Evolutionary conservation across 2,113 vertebrate species (phyloP).

Genomic region (Melozone crissalis): DNA sequence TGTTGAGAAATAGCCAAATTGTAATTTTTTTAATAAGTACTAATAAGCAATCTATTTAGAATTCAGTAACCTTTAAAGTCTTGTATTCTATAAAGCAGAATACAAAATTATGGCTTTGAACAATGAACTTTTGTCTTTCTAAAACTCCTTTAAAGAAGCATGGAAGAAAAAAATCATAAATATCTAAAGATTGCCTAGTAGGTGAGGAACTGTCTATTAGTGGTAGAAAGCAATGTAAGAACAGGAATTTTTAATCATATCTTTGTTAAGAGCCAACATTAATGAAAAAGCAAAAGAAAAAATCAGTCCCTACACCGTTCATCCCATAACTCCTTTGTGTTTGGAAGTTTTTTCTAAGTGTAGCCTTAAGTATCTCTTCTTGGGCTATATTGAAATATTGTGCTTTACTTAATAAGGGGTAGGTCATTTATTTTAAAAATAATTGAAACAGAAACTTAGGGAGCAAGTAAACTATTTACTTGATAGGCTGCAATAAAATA

Average conservation of each 20-base stretch:
- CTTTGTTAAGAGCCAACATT: background rate
- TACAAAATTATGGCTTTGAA: background rate
- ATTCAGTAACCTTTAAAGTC: background rate
- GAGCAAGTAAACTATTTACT: background rate
- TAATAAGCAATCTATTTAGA: background rate
- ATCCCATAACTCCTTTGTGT: accelerated
- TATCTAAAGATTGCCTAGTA: background rate
- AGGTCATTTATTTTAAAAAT: background rate
- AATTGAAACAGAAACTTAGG: background rate
- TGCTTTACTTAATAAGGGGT: background rate
- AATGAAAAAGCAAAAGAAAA: background rate
- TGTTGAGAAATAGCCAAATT: background rate
- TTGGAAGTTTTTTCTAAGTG: accelerated
- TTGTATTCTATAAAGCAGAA: background rate
- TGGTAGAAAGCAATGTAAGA: background rate
- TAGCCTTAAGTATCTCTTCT: background rate
- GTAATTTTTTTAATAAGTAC: background rate
- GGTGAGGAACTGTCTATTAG: background rate
- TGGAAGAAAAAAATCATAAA: background rate
- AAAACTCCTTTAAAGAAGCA: background rate
- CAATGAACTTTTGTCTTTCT: background rate
- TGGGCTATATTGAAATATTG: background rate
- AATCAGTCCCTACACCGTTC: background rate
- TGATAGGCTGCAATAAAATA: too few species aligned
- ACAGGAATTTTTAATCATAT: background rate